A percentile compares a stretch with the other conserved stretches of the same genome.
Conservation (phyloP, 2,797 vertebrate species). For the Anguilla megastoma region DNA sequence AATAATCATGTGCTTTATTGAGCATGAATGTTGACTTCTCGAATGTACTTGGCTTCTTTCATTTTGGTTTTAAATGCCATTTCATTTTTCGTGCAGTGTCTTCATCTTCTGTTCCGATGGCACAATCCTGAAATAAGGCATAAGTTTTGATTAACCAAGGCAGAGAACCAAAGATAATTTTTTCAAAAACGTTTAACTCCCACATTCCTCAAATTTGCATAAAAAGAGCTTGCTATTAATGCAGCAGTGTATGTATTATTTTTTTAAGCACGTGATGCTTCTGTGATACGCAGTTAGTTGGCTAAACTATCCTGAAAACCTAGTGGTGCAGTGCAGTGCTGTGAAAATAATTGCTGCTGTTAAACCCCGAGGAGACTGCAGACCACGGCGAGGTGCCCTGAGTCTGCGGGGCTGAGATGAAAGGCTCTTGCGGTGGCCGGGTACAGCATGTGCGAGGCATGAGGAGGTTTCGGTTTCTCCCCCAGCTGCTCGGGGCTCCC, state of each 20-base stretch:
- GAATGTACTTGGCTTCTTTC: background rate
- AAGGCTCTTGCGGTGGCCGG: constrained; percentile 23
- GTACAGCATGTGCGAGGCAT: background rate
- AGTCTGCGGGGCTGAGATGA: background rate
- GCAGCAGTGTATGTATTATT: background rate
- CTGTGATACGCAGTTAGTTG: background rate
- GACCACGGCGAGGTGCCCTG: background rate
- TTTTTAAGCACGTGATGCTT: background rate
- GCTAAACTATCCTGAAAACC: background rate
- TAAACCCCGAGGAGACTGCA: background rate
- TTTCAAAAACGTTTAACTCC: background rate
- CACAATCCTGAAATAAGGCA: background rate
- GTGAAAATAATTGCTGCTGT: background rate
- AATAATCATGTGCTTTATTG: background rate
- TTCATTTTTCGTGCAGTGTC: background rate
- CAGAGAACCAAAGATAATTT: background rate
- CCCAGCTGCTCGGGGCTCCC: background rate
- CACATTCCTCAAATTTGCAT: background rate
- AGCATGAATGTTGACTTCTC: background rate
- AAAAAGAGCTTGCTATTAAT: background rate
- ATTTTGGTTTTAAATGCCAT: background rate
- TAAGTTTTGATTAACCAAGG: background rate
- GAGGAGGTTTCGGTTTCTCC: constrained; percentile 31
- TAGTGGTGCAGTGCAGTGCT: background rate
- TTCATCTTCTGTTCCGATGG: background rate